These are phyloP conservation scores for Standfussiana lucernea DNA, from an alignment of 2,888 invertebrate genomes.

Conservation along the genomic window DNA sequence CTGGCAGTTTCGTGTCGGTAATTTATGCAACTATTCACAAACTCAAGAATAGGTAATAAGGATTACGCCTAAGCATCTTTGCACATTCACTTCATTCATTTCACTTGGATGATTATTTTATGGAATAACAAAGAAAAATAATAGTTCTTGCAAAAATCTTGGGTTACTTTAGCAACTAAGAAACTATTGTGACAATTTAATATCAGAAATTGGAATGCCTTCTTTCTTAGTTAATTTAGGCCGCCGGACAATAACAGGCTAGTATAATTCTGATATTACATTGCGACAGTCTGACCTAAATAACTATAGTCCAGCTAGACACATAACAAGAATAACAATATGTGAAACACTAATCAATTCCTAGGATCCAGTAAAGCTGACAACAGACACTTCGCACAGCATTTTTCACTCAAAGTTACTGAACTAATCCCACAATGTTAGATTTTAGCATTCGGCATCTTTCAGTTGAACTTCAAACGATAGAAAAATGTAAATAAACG, in stretches of 20 bases:
- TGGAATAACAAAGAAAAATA: not conserved
- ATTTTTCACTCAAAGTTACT: not conserved
- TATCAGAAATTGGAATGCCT: not conserved
- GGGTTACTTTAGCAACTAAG: not conserved
- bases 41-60: not conserved
- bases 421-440: not conserved
- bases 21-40: slow-evolving; percentile 2
- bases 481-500: not conserved
- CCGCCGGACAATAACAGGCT: not conserved
- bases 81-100: not conserved
- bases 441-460: not conserved
- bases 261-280: slow-evolving; percentile 5
- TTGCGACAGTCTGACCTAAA: not conserved
- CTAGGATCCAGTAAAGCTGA: slow-evolving; percentile 4
- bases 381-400: not conserved
- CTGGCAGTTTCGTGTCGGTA: not conserved
- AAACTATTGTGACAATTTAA: not conserved
- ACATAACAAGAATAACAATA: slow-evolving; percentile 17
- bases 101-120: not conserved
- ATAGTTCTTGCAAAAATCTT: not conserved
- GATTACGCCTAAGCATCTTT: not conserved
- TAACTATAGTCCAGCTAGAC: slow-evolving; percentile 11
- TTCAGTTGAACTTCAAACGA: not conserved
- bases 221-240: slow-evolving; percentile 1
- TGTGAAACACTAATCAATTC: slow-evolving; percentile 34